These are phyloP conservation scores for Palaemon carinicauda DNA, from an alignment of 1,140 invertebrate species.

Conservation along the genomic window DNA sequence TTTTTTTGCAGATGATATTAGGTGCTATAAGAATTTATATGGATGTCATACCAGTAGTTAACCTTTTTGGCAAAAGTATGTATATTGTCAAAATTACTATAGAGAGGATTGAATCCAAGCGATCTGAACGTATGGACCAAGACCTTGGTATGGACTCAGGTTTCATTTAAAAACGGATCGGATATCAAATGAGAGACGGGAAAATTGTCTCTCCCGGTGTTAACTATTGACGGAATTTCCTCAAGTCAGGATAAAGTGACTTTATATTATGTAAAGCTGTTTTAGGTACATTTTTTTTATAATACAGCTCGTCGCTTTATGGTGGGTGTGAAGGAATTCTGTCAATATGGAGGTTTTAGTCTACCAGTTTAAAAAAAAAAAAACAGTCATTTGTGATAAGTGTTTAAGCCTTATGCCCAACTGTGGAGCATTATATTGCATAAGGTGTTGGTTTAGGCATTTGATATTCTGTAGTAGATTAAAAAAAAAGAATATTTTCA, in stretches of 20 bases:
- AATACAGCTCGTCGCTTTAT: background rate
- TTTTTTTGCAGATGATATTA: too few species aligned
- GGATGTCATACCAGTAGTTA: too few species aligned
- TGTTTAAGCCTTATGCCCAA: slow-evolving; percentile 31
- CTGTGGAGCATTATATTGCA: slow-evolving; percentile 37
- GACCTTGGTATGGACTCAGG: slow-evolving; percentile 48
- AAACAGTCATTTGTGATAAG: slow-evolving; percentile 50
- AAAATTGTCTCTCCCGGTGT: too few species aligned
- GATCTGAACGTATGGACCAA: background rate
- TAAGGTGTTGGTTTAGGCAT: slow-evolving; percentile 43
- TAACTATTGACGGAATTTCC: too few species aligned
- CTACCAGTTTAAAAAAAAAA: slow-evolving; percentile 26
- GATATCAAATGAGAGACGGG: background rate
- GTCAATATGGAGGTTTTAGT: background rate
- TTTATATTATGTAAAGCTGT: too few species aligned
- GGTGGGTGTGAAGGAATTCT: background rate
- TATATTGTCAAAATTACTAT: too few species aligned
- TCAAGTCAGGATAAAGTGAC: too few species aligned
- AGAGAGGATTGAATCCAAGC: too few species aligned
- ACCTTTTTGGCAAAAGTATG: too few species aligned
- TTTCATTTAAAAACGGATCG: background rate
- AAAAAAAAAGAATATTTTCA: slow-evolving; percentile 24
- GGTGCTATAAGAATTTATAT: too few species aligned
- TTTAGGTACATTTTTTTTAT: too few species aligned
- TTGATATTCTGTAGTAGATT: slow-evolving; percentile 38